These are phyloP conservation scores for Penaeus chinensis DNA, from an alignment of 1,140 invertebrate species.

Conservation along the genomic window DNA sequence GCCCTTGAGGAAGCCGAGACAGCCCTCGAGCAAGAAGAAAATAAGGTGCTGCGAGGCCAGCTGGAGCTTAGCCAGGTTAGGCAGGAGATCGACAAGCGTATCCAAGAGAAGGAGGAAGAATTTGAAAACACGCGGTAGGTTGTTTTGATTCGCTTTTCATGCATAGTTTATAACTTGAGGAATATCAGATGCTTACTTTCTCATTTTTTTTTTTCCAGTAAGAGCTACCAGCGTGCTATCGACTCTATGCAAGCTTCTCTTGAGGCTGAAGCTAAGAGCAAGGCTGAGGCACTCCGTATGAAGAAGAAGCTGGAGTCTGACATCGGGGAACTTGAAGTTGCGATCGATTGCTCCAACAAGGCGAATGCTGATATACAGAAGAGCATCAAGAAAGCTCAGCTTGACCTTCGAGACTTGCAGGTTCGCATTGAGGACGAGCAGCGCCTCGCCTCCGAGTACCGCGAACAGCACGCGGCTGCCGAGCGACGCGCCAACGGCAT, in stretches of 20 bases:
- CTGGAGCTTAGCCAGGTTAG: slow-evolving; percentile 72
- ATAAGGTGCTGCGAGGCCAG: slow-evolving; percentile 70
- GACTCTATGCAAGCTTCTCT: no score
- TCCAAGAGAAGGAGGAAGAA: no score
- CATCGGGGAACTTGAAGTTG: slow-evolving; percentile 76
- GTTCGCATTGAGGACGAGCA: slow-evolving; percentile 74
- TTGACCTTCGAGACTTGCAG: slow-evolving; percentile 74
- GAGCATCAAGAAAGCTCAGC: slow-evolving; percentile 74
- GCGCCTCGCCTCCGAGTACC: no score
- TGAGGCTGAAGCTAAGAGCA: no score
- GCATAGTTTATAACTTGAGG: no score
- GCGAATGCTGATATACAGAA: slow-evolving; percentile 74
- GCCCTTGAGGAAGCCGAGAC: no score
- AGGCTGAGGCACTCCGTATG: no score
- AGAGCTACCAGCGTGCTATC: no score
- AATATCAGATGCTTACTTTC: no score
- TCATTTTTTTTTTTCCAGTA: no score
- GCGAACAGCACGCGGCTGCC: slow-evolving; percentile 71
- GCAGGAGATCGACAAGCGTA: slow-evolving; percentile 13
- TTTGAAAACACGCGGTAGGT: no score
- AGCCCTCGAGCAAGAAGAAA: slow-evolving; percentile 63
- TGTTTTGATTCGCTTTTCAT: no score
- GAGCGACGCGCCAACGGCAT: slow-evolving; percentile 70
- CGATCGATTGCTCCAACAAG: slow-evolving; percentile 70
- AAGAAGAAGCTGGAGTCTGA: slow-evolving; percentile 69